Percentiles rank a stretch among this genome's conserved stretches.
Evolutionary conservation across 2,888 invertebrate genomes (phyloP).

Genomic region (Plagiodera versicolora): DNA sequence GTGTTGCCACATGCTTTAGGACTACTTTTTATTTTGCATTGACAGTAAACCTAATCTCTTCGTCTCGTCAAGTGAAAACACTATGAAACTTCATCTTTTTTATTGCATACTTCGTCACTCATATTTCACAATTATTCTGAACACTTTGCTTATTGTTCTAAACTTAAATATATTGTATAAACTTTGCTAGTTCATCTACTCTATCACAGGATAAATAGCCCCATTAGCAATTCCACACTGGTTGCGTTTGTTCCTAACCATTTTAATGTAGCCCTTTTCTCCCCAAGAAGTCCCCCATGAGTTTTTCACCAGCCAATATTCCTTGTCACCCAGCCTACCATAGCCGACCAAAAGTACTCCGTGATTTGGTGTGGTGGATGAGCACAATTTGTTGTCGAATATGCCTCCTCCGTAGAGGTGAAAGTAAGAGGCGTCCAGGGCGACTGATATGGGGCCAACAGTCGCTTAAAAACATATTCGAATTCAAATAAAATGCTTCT

Average conservation of each 20-base stretch:
- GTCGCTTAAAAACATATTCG: slow-evolving; percentile 78
- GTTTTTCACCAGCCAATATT: slow-evolving; percentile 71
- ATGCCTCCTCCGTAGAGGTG: slow-evolving; percentile 79
- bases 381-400: slow-evolving; percentile 74
- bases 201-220: not conserved
- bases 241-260: slow-evolving; percentile 28
- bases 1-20: too few species aligned
- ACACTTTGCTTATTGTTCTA: too few species aligned
- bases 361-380: slow-evolving; percentile 68
- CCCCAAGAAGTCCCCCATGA: slow-evolving; percentile 59
- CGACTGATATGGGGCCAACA: slow-evolving; percentile 83
- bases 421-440: slow-evolving; percentile 87
- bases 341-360: slow-evolving; percentile 79
- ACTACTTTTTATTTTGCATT: too few species aligned
- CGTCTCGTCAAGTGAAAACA: too few species aligned
- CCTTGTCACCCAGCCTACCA: slow-evolving; percentile 58
- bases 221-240: not conserved
- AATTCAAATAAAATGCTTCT: too few species aligned
- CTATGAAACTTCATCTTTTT: too few species aligned
- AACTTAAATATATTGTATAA: too few species aligned
- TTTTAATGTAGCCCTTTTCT: slow-evolving; percentile 43
- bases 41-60: too few species aligned
- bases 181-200: too few species aligned
- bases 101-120: too few species aligned
- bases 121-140: too few species aligned